phyloP scores from a whole-genome alignment of 2,888 invertebrate species.

The Rosalia funebris region DNA sequence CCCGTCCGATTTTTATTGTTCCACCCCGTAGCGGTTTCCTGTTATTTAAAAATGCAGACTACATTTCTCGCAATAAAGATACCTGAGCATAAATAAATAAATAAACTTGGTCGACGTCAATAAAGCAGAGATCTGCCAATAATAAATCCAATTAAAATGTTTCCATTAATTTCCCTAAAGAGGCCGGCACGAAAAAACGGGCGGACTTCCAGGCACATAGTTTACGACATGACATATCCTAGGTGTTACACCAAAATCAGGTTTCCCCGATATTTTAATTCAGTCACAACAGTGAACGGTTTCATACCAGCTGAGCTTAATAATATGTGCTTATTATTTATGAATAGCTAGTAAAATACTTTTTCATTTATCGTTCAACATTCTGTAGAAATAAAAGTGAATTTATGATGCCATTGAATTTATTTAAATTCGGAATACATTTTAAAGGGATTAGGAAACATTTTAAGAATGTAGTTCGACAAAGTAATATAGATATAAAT shows the following conservation, averaged over 20 bases:
- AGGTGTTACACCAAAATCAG: constrained; percentile 2
- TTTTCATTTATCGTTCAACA: constrained; percentile 26
- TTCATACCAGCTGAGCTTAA: constrained; percentile 10
- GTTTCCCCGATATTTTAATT: constrained; percentile 3
- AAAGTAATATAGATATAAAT: constrained; percentile 20
- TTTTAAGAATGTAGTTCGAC: constrained; percentile 17
- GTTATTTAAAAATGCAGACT: not conserved
- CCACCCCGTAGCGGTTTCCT: too few species aligned
- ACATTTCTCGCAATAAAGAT: not conserved
- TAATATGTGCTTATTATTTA: constrained; percentile 11
- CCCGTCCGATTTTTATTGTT: too few species aligned
- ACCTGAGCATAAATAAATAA: not conserved
- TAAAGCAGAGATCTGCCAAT: not conserved
- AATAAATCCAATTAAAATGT: not conserved
- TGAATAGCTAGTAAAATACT: constrained; percentile 12
- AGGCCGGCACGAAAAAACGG: not conserved
- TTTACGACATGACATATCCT: constrained; percentile 5
- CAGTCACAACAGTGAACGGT: not conserved
- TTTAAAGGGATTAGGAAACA: constrained; percentile 6
- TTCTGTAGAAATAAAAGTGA: constrained; percentile 22
- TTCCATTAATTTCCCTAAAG: too few species aligned
- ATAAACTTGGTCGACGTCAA: not conserved
- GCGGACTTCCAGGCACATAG: constrained; percentile 2
- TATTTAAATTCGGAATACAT: constrained; percentile 17
- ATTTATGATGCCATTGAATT: constrained; percentile 27